phyloP scores from a whole-genome alignment of 23 tunicate species.

The Halocynthia aurantium region DNA sequence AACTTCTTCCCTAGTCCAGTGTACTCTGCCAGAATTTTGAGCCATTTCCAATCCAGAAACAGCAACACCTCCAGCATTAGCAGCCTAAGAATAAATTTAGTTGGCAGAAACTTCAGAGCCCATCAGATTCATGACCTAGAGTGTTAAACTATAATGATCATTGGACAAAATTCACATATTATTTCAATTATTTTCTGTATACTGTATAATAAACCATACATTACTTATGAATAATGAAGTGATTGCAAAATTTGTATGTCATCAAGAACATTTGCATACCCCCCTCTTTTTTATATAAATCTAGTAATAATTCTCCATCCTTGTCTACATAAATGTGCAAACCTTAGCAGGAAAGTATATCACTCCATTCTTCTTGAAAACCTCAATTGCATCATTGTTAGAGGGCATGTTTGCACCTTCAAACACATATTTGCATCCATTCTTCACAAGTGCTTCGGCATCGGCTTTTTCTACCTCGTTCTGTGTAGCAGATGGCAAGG shows the following conservation, averaged over 20 bases:
- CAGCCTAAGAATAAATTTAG: conserved; percentile 48
- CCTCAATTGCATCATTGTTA: conserved; percentile 91
- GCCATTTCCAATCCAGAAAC: conserved; percentile 99
- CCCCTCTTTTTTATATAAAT: too few species aligned
- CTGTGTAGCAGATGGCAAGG: conserved; percentile 95
- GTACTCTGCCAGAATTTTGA: conserved; percentile 91
- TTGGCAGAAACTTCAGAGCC: too few species aligned
- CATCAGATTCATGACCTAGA: too few species aligned
- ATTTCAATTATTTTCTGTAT: too few species aligned
- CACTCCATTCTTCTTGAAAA: conserved; percentile 66
- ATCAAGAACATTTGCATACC: not conserved
- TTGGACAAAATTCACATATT: too few species aligned
- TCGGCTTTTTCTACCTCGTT: conserved; percentile 79
- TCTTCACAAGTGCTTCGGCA: conserved; percentile 52
- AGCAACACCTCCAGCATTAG: conserved; percentile 99
- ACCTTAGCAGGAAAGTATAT: conserved; percentile 98
- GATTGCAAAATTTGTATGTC: not conserved
- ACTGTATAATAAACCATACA: too few species aligned
- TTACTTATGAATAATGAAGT: not conserved
- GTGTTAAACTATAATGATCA: too few species aligned
- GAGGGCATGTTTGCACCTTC: conserved; percentile 99
- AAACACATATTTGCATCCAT: conserved; percentile 94
- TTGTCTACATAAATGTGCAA: not conserved
- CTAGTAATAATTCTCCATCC: too few species aligned
- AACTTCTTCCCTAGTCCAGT: conserved; percentile 94